Percentiles rank a stretch among this genome's conserved stretches.
phyloP scores from a whole-genome alignment of 2,888 invertebrate genomes.

The Dicranocentrus wangi region DNA sequence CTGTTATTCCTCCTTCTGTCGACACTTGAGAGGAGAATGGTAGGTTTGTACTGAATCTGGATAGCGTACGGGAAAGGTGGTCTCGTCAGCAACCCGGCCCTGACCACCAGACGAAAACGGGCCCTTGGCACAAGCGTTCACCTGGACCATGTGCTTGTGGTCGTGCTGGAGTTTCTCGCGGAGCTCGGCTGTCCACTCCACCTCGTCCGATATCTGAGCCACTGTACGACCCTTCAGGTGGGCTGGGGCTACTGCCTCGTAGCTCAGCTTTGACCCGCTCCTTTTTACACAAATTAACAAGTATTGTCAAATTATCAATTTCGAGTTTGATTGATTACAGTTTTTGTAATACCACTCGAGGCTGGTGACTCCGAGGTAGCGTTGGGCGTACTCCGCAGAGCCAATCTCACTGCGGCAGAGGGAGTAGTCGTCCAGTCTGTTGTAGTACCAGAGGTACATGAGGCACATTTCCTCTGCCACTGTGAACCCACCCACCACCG shows the following conservation, averaged over 20 bases:
- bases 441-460: slow-evolving; percentile 23
- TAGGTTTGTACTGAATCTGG: too few species aligned
- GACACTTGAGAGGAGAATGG: too few species aligned
- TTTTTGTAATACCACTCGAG: neutral
- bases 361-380: neutral
- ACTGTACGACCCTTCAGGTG: slow-evolving; percentile 21
- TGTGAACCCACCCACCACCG: slow-evolving; percentile 40
- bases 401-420: slow-evolving; percentile 23
- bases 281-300: neutral
- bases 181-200: slow-evolving; percentile 27
- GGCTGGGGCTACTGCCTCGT: slow-evolving; percentile 1
- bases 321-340: neutral
- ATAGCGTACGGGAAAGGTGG: too few species aligned
- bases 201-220: slow-evolving; percentile 32
- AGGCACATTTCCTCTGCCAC: slow-evolving; percentile 48
- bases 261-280: neutral
- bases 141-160: slow-evolving; percentile 3
- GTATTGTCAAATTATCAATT: neutral
- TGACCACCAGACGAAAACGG: neutral
- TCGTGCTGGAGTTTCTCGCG: slow-evolving; percentile 30
- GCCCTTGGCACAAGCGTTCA: neutral
- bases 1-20: too few species aligned
- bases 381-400: neutral
- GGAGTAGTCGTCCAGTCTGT: neutral
- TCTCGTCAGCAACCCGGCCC: neutral